Percentiles rank a stretch among this genome's conserved stretches.
Evolutionary conservation across 2,113 vertebrate genomes (phyloP).

Genomic region (Hyla sarda): DNA sequence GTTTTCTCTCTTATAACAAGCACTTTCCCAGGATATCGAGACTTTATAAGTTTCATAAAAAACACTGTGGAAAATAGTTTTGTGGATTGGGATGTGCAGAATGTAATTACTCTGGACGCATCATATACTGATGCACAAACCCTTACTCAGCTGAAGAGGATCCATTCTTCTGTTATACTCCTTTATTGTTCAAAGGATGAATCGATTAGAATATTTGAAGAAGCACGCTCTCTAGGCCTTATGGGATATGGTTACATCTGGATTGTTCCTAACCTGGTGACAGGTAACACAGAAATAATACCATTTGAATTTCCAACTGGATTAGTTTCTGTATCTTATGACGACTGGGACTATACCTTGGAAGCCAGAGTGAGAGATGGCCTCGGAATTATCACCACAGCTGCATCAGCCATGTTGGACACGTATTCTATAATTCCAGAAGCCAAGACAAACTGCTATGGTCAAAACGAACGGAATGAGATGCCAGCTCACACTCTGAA

Average conservation of each 20-base stretch:
- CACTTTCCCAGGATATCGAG: constrained; percentile 95
- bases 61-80: constrained; percentile 97
- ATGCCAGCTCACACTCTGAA: constrained; percentile 86
- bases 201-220: constrained; percentile 89
- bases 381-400: constrained; percentile 92
- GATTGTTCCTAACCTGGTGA: constrained; percentile 93
- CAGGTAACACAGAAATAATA: constrained; percentile 88
- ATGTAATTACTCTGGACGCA: constrained; percentile 87
- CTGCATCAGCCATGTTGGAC: constrained; percentile 91
- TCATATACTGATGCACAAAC: constrained; percentile 89
- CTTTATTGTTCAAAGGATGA: constrained; percentile 97
- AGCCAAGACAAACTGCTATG: constrained; percentile 90
- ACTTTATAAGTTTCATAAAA: constrained; percentile 95
- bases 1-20: constrained; percentile 96
- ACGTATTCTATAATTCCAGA: constrained; percentile 93
- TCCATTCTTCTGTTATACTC: constrained; percentile 93
- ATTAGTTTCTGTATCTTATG: constrained; percentile 93
- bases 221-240: constrained; percentile 92
- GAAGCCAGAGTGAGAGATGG: constrained; percentile 89
- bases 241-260: constrained; percentile 96
- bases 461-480: constrained; percentile 86
- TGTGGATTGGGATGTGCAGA: constrained; percentile 98
- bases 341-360: constrained; percentile 96
- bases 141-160: constrained; percentile 95
- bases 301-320: constrained; percentile 91